Evolutionary conservation across 2,888 invertebrate species (phyloP).

Genomic region (Drosophila affinis): DNA sequence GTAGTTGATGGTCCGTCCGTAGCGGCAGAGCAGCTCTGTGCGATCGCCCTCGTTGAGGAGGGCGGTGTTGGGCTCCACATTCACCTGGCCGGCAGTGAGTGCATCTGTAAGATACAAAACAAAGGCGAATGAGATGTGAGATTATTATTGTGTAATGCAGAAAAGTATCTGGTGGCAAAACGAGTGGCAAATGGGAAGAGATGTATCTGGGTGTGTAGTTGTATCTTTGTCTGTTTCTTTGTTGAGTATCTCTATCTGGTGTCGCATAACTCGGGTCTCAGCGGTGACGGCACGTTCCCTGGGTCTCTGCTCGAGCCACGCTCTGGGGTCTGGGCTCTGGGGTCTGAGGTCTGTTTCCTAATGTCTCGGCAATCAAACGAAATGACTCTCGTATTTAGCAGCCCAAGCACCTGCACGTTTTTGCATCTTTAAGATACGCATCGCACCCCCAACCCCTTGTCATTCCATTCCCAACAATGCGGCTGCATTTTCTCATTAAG

Average conservation of each 20-base stretch:
- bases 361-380: conserved; percentile 46
- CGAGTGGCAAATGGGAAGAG: background rate
- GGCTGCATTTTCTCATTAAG: conserved; percentile 66
- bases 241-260: conserved; percentile 42
- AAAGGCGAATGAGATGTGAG: conserved; percentile 15
- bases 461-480: conserved; percentile 53
- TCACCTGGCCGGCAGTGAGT: conserved; percentile 78
- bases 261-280: conserved; percentile 17
- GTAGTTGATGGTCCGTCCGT: conserved; percentile 78
- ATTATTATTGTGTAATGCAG: conserved; percentile 31
- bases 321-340: background rate
- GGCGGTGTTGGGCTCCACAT: conserved; percentile 81
- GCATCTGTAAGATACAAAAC: conserved; percentile 70
- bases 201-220: no score
- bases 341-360: conserved; percentile 35
- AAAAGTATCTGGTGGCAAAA: background rate
- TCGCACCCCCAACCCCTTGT: conserved; percentile 20
- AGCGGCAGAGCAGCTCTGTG: conserved; percentile 81
- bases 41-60: conserved; percentile 81
- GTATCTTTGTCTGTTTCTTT: background rate
- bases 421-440: conserved; percentile 58
- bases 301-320: no score
- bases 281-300: conserved; percentile 36
- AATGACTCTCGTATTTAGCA: conserved; percentile 52
- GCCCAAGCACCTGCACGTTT: conserved; percentile 38